Percentiles rank a stretch among this genome's conserved stretches.
Evolutionary conservation across 2,888 invertebrate species (phyloP).

Genomic region (Drosophila kambysellisi): DNA sequence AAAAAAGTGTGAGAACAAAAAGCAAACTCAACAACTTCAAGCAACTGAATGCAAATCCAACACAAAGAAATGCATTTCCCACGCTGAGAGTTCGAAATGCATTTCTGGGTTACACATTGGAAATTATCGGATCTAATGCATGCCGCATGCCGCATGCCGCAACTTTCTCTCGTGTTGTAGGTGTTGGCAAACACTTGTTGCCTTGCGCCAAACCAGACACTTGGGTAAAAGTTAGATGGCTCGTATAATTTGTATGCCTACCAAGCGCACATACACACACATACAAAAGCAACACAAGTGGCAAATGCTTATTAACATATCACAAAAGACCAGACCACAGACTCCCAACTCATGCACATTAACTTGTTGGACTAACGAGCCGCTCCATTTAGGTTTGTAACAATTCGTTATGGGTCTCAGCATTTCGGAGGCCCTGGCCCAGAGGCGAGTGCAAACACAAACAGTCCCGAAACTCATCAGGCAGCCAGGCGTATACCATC

Average conservation of each 20-base stretch:
- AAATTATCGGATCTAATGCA: constrained; percentile 46
- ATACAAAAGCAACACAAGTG: constrained; percentile 58
- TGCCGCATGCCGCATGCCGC: constrained; percentile 49
- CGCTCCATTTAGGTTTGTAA: constrained; percentile 80
- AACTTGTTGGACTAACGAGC: constrained; percentile 79
- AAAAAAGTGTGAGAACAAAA: constrained; percentile 34
- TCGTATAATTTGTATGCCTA: constrained; percentile 67
- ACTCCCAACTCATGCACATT: constrained; percentile 61
- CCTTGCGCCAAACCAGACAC: constrained; percentile 55
- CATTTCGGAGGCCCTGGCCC: constrained; percentile 14
- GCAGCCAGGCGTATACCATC: constrained; percentile 37
- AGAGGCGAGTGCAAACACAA: constrained; percentile 42
- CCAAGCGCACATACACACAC: constrained; percentile 6
- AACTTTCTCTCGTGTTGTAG: constrained; percentile 73
- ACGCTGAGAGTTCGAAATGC: constrained; percentile 57
- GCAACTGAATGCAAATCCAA: constrained; percentile 3
- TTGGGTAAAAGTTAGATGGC: constrained; percentile 40
- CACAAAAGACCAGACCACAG: constrained; percentile 54
- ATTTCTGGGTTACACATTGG: constrained; percentile 56
- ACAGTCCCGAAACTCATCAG: constrained; percentile 55
- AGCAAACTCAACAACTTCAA: background rate
- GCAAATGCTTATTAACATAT: constrained; percentile 79
- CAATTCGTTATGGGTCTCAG: constrained; percentile 78
- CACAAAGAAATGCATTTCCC: constrained; percentile 57
- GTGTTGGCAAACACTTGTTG: constrained; percentile 77